These are phyloP conservation scores for Drosophila malerkotliana DNA, from an alignment of 1,140 invertebrate species.

Conservation along the genomic window DNA sequence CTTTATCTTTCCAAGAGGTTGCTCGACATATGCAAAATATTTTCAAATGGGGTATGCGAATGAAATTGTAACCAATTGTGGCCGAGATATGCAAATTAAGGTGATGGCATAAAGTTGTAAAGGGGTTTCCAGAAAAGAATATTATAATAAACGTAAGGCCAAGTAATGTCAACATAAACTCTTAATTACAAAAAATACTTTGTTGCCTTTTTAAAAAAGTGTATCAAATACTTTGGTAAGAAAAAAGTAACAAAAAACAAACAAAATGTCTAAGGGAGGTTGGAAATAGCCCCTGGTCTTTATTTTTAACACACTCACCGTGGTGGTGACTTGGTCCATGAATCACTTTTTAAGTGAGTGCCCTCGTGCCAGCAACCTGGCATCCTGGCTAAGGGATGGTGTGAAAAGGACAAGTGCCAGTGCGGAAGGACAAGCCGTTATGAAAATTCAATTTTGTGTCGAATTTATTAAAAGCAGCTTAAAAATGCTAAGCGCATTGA, in stretches of 20 bases:
- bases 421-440: conserved; percentile 53
- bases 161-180: background rate
- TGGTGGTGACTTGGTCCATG: conserved; percentile 70
- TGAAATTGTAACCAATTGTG: conserved; percentile 11
- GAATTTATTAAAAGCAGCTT: conserved; percentile 83
- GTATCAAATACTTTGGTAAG: too few species aligned
- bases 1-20: conserved; percentile 24
- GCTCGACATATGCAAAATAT: conserved; percentile 2
- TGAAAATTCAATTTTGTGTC: conserved; percentile 83
- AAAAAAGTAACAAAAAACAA: background rate
- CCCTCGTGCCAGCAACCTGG: too few species aligned
- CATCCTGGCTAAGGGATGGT: conserved; percentile 46
- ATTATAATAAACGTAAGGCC: background rate
- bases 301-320: conserved; percentile 33
- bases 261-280: background rate
- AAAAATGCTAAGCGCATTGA: conserved; percentile 73
- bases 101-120: background rate
- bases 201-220: too few species aligned
- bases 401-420: conserved; percentile 74
- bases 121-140: conserved; percentile 11
- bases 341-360: conserved; percentile 81
- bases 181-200: background rate
- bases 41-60: conserved; percentile 13
- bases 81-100: conserved; percentile 30
- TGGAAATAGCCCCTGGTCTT: conserved; percentile 10